Base-by-base conservation (phyloP, 23 tunicate species). In the Botrylloides violaceus region DNA sequence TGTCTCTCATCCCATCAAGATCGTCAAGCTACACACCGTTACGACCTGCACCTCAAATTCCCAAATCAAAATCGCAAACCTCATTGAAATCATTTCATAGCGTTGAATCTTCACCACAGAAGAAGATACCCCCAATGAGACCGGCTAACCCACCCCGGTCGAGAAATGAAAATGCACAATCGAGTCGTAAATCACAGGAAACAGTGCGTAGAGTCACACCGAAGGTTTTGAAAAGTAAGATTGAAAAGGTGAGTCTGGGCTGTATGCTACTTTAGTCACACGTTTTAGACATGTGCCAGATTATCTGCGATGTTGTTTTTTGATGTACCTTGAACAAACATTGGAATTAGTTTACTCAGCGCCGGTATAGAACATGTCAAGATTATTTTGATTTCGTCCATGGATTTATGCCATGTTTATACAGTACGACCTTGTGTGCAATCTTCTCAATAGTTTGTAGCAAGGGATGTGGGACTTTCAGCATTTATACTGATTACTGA, bases 211-310 rank as follows among this genome's bases (percentile, higher is more conserved):
- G 33, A 31, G 49, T 36, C 36, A 71, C 50, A 18, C 36, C 92
- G 12, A 55, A 47, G 12, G 58, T 61, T 25, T 70, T 68, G 19
- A 84, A 84, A 71, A 39, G 18, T 31, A 84, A 71, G 63, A 84
- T 84, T 12, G 92, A 84, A 50, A 84, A 84, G 79, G 92, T 84
- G 58, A n/a, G n/a, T n/a, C n/a, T n/a, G n/a, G n/a, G n/a, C n/a
- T n/a, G n/a, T n/a, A n/a, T n/a, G n/a, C n/a, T n/a, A n/a, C n/a
- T n/a, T n/a, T n/a, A n/a, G n/a, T n/a, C n/a, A n/a, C n/a, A n/a
- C n/a, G n/a, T n/a, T n/a, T n/a, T n/a, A n/a, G n/a, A n/a, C n/a
- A n/a, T n/a, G n/a, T n/a, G n/a, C n/a, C n/a, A n/a, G n/a, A n/a
- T n/a, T n/a, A n/a, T n/a, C n/a, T n/a, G n/a, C n/a, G n/a, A n/a